Percentiles rank a stretch among this genome's conserved stretches.
Evolutionary conservation across 2,113 vertebrate genomes (phyloP).

Genomic region (Mormoops blainvillei): DNA sequence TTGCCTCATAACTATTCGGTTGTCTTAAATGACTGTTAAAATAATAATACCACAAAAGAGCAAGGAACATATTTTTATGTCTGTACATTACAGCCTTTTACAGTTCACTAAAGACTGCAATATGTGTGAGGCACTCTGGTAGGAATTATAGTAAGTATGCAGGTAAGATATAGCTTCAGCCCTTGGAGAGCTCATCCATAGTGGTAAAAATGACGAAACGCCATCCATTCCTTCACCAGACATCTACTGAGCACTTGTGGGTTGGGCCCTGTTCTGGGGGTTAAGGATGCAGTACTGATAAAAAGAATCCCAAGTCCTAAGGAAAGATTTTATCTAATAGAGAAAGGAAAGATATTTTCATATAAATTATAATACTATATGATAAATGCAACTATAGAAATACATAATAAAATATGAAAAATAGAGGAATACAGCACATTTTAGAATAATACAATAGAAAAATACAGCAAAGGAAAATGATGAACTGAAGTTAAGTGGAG

Average conservation of each 20-base stretch:
- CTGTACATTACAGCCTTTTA: background rate
- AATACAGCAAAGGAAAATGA: background rate
- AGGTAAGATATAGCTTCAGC: background rate
- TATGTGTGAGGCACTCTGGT: background rate
- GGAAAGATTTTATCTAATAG: background rate
- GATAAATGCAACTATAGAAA: background rate
- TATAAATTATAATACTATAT: background rate
- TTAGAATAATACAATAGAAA: background rate
- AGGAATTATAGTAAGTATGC: background rate
- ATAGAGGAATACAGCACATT: background rate
- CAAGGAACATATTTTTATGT: background rate
- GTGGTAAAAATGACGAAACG: background rate
- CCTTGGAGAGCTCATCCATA: background rate
- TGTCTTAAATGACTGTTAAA: constrained; percentile 4
- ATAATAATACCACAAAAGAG: background rate
- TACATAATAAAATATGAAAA: background rate
- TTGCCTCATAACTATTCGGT: background rate
- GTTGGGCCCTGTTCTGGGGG: background rate
- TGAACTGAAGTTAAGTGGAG: background rate
- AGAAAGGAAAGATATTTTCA: constrained; percentile 6
- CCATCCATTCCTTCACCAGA: background rate
- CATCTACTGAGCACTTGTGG: background rate
- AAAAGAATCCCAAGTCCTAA: background rate
- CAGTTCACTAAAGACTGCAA: background rate
- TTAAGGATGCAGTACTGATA: background rate